Evolutionary conservation across 2,888 invertebrate species (phyloP), one percentile per base, ranked within the genome.

Genomic region (Kryphioiulus occultus): DNA sequence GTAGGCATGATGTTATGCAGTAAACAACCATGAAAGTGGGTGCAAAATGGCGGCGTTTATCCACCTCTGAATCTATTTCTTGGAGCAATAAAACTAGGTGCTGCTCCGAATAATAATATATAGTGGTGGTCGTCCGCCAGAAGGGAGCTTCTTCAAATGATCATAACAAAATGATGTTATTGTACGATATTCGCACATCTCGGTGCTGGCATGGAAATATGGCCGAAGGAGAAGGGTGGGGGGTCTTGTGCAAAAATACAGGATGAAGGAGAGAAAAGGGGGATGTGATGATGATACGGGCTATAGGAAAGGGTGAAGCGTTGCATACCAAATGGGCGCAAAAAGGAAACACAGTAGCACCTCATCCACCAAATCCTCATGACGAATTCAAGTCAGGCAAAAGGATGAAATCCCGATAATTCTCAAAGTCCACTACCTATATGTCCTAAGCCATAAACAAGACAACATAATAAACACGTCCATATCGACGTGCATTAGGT

Each of bases 321-420:
- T n/a, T 39, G 85, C 85, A 85, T 85, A 85, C 85, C 1, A 85
- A 85, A 85, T 12, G 35, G 35, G 44, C 0, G n/a, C 15, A 10
- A 39, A n/a, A 85, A 44, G 39, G 85, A 85, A 39, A 85, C 42
- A 26, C 30, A n/a, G 35, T 22, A 84, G 22, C 59, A 26, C 26
- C 39, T 35, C 85, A 10, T 9, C 39, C 85, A 39, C 44, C 85
- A 85, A 39, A 85, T 42, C 44, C 85, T 85, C 30, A 86, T 86
- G 86, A 86, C 15, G 47, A 86, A 86, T 86, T 86, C 86, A n/a
- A 78, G 86, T 86, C 86, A 86, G 86, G 86, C 68, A 86, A 47
- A 19, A 86, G 35, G 35, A 86, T 86, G 35, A 86, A 68, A 59
- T 85, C 39, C 44, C 22, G 85, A 85, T 85, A 85, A 85, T 35